These are phyloP conservation scores for Copidosoma aretas DNA, from an alignment of 2,888 invertebrate species.

Conservation along the genomic window DNA sequence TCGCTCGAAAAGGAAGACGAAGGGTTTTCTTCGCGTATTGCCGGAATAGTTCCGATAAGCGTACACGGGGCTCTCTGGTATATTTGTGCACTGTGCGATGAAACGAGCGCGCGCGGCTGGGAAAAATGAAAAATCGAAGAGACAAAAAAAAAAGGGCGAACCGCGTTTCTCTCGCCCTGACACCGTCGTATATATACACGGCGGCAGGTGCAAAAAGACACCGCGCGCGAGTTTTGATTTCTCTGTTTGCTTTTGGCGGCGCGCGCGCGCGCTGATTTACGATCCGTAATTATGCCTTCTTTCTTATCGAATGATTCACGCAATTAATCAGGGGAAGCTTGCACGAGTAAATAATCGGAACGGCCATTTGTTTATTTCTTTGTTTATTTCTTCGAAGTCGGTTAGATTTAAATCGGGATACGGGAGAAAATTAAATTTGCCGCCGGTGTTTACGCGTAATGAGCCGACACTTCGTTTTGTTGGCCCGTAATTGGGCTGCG, in stretches of 20 bases:
- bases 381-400: neutral
- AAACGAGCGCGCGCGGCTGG: too few relatives aligned
- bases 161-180: neutral
- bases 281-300: neutral
- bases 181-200: neutral
- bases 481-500: neutral
- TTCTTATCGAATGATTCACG: neutral
- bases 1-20: constrained; percentile 1
- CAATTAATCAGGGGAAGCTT: neutral
- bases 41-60: constrained; percentile 9
- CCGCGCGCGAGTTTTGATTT: too few relatives aligned
- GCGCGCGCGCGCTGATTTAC: neutral
- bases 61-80: neutral
- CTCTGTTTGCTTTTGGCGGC: neutral
- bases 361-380: neutral
- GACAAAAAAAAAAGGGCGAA: neutral
- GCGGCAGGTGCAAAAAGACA: neutral
- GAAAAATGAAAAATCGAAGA: too few relatives aligned
- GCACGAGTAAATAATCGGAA: neutral
- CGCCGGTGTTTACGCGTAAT: neutral
- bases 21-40: constrained; percentile 16
- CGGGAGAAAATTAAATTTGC: neutral
- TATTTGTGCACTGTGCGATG: neutral
- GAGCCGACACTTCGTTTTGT: neutral
- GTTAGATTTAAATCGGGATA: neutral